Evolutionary conservation across 2,888 invertebrate genomes (phyloP).

Genomic region (Busseola fusca): DNA sequence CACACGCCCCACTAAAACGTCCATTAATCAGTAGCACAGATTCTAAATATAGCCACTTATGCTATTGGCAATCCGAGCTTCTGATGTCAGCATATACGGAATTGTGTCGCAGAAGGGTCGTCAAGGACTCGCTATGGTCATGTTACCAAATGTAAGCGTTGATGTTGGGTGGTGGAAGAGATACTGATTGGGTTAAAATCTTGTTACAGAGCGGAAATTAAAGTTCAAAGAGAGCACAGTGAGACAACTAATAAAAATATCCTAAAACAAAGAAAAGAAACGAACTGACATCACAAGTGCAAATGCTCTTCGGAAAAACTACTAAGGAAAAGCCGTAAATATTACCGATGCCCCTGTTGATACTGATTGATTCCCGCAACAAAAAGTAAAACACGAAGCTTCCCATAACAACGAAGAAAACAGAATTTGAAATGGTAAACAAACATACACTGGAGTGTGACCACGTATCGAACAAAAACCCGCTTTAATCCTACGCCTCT

Average conservation of each 20-base stretch:
- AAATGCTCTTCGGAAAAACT: constrained; percentile 3
- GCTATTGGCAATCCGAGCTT: constrained; percentile 76
- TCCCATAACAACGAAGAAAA: constrained; percentile 29
- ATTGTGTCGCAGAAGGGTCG: constrained; percentile 55
- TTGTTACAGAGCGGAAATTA: background rate
- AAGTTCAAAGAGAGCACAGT: background rate
- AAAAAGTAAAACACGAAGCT: constrained; percentile 35
- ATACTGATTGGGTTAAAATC: background rate
- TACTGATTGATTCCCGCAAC: constrained; percentile 29
- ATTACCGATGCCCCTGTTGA: constrained; percentile 16
- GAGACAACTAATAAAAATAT: too few relatives aligned
- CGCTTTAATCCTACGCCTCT: constrained; percentile 55
- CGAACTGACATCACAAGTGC: background rate
- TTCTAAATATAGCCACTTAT: constrained; percentile 89
- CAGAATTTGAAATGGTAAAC: constrained; percentile 40
- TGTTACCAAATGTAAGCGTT: constrained; percentile 4
- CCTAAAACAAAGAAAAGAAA: background rate
- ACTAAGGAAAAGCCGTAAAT: constrained; percentile 3
- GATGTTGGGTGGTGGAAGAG: background rate
- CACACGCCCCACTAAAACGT: constrained; percentile 74
- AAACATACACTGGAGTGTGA: constrained; percentile 46
- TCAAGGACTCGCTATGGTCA: constrained; percentile 45
- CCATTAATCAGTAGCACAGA: constrained; percentile 85
- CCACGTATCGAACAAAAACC: constrained; percentile 48
- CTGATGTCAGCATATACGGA: constrained; percentile 80